phyloP scores from a whole-genome alignment of 2,113 vertebrate species.

The Corythoichthys haematopterus region DNA sequence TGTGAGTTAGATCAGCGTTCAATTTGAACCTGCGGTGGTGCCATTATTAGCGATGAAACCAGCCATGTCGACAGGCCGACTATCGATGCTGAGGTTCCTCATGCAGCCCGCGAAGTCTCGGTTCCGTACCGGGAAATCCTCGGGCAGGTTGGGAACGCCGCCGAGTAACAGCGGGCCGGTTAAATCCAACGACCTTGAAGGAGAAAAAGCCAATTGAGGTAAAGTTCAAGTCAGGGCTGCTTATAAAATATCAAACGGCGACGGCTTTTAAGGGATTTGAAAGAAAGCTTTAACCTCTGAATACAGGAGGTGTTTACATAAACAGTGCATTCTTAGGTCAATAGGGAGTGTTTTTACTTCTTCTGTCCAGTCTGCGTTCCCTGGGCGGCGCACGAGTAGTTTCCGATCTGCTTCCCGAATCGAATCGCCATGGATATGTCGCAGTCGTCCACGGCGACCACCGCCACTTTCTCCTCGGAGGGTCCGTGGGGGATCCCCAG shows the following conservation, averaged over 20 bases:
- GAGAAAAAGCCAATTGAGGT: constrained; percentile 8
- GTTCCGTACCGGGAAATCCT: constrained; percentile 91
- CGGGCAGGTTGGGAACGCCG: constrained; percentile 90
- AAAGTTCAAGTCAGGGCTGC: constrained; percentile 4
- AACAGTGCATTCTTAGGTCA: background rate
- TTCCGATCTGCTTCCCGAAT: constrained; percentile 83
- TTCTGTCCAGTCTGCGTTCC: constrained; percentile 93
- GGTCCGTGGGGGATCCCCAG: constrained; percentile 90
- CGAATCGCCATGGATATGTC: constrained; percentile 90
- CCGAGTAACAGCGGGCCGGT: constrained; percentile 91
- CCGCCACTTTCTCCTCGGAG: constrained; percentile 91
- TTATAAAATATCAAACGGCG: constrained; percentile 48
- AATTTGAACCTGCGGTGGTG: constrained; percentile 79
- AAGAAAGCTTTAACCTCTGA: background rate
- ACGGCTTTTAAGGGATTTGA: constrained; percentile 21
- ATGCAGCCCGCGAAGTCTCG: constrained; percentile 93
- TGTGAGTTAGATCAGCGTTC: background rate
- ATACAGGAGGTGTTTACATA: background rate
- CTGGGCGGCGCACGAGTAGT: constrained; percentile 94
- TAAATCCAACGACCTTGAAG: constrained; percentile 86
- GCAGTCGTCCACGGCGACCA: constrained; percentile 91
- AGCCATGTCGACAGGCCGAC: constrained; percentile 86
- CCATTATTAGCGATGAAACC: constrained; percentile 93
- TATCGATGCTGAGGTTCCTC: constrained; percentile 89
- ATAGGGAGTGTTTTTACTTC: constrained; percentile 75